Percentiles rank a stretch among this genome's conserved stretches.
Conservation (phyloP, 2,888 invertebrate species). For the Drosophila subsilvestris region DNA sequence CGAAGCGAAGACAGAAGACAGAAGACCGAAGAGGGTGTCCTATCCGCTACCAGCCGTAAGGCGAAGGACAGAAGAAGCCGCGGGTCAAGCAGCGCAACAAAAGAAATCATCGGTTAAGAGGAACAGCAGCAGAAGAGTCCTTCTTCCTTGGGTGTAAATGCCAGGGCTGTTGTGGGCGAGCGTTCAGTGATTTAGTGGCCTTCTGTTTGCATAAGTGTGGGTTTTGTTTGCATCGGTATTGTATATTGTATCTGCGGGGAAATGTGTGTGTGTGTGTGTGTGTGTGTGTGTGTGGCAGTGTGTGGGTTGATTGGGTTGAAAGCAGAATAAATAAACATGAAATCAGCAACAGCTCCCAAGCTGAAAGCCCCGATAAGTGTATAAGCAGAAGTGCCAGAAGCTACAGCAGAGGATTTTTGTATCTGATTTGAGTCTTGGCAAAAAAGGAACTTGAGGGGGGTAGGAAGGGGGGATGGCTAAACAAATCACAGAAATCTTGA, state of each 20-base stretch:
- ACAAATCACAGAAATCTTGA: constrained; percentile 39
- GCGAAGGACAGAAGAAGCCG: constrained; percentile 33
- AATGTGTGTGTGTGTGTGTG: constrained; percentile 10
- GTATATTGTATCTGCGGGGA: neutral
- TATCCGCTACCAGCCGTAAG: neutral
- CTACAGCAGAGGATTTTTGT: constrained; percentile 33
- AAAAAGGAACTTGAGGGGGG: constrained; percentile 21
- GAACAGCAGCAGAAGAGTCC: constrained; percentile 34
- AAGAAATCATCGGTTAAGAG: constrained; percentile 58
- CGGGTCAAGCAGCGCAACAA: constrained; percentile 72
- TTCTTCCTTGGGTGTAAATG: constrained; percentile 63
- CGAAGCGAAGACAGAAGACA: constrained; percentile 38
- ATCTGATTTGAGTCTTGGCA: constrained; percentile 35
- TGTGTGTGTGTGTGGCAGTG: no score
- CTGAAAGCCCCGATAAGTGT: constrained; percentile 69
- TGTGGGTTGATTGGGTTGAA: constrained; percentile 70
- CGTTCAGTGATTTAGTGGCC: constrained; percentile 76
- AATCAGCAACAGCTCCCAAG: constrained; percentile 57
- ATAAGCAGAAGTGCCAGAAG: constrained; percentile 50
- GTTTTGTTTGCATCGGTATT: constrained; percentile 34
- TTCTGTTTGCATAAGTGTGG: constrained; percentile 56
- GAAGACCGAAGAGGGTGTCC: constrained; percentile 6
- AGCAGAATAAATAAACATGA: constrained; percentile 74
- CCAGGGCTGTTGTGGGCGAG: constrained; percentile 51
- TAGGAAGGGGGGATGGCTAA: neutral